Evolutionary conservation across 2,797 vertebrate species (phyloP).

Genomic region (Mastacembelus armatus): DNA sequence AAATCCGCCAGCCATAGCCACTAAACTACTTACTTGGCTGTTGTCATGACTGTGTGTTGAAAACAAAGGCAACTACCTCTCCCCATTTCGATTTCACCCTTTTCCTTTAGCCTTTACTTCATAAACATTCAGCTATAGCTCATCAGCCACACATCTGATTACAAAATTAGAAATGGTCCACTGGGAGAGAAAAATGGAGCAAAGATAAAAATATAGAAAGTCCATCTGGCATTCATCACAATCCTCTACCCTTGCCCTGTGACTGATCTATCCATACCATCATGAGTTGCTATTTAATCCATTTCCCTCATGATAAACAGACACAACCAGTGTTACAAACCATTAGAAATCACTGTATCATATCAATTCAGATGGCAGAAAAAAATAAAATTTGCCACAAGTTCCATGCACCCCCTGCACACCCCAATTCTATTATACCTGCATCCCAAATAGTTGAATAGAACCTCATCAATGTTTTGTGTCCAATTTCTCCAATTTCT

Average conservation of each 20-base stretch:
- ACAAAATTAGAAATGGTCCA: constrained; percentile 39
- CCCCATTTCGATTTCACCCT: constrained; percentile 23
- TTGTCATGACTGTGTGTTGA: constrained; percentile 59
- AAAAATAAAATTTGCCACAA: constrained; percentile 46
- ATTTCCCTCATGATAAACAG: constrained; percentile 25
- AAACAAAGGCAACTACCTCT: constrained; percentile 54
- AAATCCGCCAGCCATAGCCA: constrained; percentile 39
- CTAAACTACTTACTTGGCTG: constrained; percentile 60
- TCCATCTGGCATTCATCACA: background rate
- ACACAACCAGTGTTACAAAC: constrained; percentile 27
- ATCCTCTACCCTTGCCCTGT: background rate
- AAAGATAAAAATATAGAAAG: background rate
- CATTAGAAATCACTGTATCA: constrained; percentile 32
- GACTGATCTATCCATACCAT: constrained; percentile 4
- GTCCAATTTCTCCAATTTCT: background rate
- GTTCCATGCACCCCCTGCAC: constrained; percentile 2
- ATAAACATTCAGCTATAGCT: constrained; percentile 61
- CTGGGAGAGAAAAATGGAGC: constrained; percentile 12
- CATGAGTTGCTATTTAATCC: constrained; percentile 10
- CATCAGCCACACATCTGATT: constrained; percentile 47
- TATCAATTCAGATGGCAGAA: constrained; percentile 50
- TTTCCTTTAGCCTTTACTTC: constrained; percentile 17
- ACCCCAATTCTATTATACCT: constrained; percentile 24
- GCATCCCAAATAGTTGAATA: background rate
- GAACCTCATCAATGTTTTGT: background rate